Evolutionary conservation across 1,140 invertebrate genomes (phyloP).

Genomic region (Nebria ingens): DNA sequence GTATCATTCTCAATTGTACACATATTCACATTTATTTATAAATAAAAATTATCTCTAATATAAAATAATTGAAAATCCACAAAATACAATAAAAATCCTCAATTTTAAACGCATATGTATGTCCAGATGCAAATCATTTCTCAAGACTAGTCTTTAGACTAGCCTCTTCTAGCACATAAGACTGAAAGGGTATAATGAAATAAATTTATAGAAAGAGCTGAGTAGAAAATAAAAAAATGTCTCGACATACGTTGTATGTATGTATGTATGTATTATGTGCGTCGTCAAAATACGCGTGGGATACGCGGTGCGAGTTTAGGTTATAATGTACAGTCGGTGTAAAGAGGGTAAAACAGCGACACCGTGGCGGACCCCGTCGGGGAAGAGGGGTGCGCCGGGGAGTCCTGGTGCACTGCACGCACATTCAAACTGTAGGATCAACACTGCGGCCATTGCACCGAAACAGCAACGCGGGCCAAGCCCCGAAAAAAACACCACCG

Average conservation of each 20-base stretch:
- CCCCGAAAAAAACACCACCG: not conserved
- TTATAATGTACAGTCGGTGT: no score
- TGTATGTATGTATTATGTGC: not conserved
- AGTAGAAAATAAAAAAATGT: no score
- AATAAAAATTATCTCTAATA: no score
- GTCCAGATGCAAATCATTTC: no score
- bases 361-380: not conserved
- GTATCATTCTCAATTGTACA: no score
- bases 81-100: no score
- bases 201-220: not conserved
- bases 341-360: not conserved
- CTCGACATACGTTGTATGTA: not conserved
- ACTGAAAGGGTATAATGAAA: not conserved
- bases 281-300: not conserved
- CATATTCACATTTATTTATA: no score
- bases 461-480: conserved; percentile 2
- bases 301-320: not conserved
- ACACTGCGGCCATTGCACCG: conserved; percentile 1
- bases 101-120: no score
- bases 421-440: conserved; percentile 1
- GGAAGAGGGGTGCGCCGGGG: not conserved
- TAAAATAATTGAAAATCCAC: no score
- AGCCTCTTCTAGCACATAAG: no score
- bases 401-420: not conserved
- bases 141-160: no score